Evolutionary conservation across 2,113 vertebrate genomes (phyloP).

Genomic region (Anoplopoma fimbria): DNA sequence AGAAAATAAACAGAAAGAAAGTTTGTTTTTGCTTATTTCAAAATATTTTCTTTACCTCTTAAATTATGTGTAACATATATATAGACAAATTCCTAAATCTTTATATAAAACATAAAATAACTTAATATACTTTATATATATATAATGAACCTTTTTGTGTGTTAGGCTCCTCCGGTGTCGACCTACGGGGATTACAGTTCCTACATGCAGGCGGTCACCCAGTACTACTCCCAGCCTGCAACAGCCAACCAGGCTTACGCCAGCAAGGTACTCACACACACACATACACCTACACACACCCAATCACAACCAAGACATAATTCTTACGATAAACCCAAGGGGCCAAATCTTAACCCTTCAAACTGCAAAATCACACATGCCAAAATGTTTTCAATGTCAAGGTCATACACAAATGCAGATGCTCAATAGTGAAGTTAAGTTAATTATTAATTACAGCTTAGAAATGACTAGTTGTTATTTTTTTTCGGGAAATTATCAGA

Average conservation of each 20-base stretch:
- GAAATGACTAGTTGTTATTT: neutral
- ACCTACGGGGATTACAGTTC: conserved; percentile 82
- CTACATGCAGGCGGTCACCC: conserved; percentile 86
- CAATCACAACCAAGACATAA: neutral
- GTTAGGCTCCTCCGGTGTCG: conserved; percentile 77
- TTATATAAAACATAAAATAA: neutral
- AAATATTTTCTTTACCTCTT: no score
- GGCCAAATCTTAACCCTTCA: neutral
- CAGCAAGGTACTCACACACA: conserved; percentile 80
- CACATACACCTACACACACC: neutral
- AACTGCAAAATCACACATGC: neutral
- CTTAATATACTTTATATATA: neutral
- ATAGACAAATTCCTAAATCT: neutral
- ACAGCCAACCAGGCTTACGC: conserved; percentile 80
- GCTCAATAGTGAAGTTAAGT: neutral
- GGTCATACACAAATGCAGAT: neutral
- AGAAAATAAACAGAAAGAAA: no score
- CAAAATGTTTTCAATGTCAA: neutral
- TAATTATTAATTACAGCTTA: neutral
- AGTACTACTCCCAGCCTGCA: conserved; percentile 85
- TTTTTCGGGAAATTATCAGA: neutral
- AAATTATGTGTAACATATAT: neutral
- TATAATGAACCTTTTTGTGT: conserved; percentile 30
- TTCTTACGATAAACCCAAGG: neutral
- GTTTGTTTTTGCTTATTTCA: no score